Evolutionary conservation across 1,140 invertebrate genomes (phyloP).

Genomic region (Rhopalosiphum padi): DNA sequence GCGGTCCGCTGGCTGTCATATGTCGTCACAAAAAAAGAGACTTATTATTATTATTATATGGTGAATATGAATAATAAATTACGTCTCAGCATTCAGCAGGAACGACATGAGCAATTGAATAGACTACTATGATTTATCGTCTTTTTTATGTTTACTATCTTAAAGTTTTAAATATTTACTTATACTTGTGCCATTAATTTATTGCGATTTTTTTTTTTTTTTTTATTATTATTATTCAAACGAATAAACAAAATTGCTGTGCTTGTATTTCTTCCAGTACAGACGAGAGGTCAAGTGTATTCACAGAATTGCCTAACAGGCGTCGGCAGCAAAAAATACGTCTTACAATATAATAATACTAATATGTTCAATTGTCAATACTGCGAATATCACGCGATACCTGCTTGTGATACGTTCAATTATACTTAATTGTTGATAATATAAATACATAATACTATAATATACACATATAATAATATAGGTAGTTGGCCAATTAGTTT

Average conservation of each 20-base stretch:
- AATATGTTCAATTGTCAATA: background rate
- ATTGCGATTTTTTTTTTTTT: background rate
- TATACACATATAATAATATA: background rate
- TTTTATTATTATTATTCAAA: background rate
- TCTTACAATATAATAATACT: no score
- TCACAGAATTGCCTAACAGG: background rate
- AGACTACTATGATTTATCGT: slow-evolving; percentile 23
- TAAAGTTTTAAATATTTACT: slow-evolving; percentile 40
- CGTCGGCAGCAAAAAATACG: background rate
- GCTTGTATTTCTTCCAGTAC: background rate
- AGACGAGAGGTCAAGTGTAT: background rate
- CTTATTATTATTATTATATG: background rate
- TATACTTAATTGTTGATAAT: no score
- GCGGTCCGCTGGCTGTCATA: background rate
- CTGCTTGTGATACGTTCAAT: background rate
- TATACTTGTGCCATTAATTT: background rate
- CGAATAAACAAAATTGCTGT: background rate
- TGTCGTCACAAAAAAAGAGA: background rate
- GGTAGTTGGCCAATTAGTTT: background rate
- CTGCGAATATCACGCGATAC: background rate
- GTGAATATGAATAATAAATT: slow-evolving; percentile 23
- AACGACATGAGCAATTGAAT: slow-evolving; percentile 36
- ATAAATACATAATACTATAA: background rate
- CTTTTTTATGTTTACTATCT: slow-evolving; percentile 3
- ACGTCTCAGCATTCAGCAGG: slow-evolving; percentile 14